phyloP scores from a whole-genome alignment of 37 sponge, comb jelly and placozoan genomes.

The Diacarnus erythraeanus region DNA sequence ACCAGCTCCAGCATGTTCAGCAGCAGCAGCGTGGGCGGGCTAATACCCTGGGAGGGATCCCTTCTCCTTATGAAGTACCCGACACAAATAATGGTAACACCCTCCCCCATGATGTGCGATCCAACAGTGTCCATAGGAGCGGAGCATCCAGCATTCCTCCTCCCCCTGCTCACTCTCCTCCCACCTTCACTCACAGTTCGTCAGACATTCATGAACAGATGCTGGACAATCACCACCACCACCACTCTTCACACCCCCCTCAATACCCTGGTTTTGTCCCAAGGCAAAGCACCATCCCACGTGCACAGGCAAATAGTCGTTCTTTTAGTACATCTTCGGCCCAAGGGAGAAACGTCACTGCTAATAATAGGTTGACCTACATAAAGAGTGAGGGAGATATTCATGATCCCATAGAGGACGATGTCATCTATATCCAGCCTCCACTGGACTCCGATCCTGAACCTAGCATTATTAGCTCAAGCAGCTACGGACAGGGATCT shows the following conservation, averaged over 20 bases:
- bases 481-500: neutral
- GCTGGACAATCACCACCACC: neutral
- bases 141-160: neutral
- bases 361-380: neutral
- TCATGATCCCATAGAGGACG: neutral
- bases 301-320: neutral
- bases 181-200: conserved; percentile 18
- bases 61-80: conserved; percentile 52
- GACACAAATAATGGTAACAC: conserved; percentile 17
- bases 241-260: neutral
- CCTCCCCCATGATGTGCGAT: conserved; percentile 4
- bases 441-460: conserved; percentile 39
- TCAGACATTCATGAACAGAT: neutral
- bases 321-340: conserved; percentile 15
- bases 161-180: conserved; percentile 40
- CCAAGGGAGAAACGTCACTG: neutral
- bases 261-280: neutral
- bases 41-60: conserved; percentile 7
- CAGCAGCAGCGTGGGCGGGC: conserved; percentile 1
- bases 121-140: conserved; percentile 1
- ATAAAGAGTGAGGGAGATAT: conserved; percentile 19
- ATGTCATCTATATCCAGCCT: conserved; percentile 23
- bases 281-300: conserved; percentile 6
- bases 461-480: conserved; percentile 2
- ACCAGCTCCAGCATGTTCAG: neutral